phyloP scores from a whole-genome alignment of 35 echinoderm and acorn worm genomes.

The Apostichopus californicus region DNA sequence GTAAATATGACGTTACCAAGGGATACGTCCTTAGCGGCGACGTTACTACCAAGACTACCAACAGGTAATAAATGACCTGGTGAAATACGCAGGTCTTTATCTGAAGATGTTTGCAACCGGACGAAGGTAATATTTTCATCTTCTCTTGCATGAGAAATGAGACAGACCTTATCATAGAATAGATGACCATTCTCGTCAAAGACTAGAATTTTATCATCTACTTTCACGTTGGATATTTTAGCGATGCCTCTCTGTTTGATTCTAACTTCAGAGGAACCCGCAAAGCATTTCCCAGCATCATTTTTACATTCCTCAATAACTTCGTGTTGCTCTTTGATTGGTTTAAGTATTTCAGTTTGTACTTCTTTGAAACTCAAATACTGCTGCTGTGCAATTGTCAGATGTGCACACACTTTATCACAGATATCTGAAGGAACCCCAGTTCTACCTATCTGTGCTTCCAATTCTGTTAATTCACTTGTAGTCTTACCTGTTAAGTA shows the following conservation, averaged over 20 bases:
- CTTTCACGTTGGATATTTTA: background rate
- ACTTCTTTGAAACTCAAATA: background rate
- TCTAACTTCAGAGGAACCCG: background rate
- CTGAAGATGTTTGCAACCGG: background rate
- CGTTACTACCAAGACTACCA: no score
- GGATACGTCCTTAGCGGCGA: no score
- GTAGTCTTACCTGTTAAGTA: background rate
- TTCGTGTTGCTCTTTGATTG: background rate
- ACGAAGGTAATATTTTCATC: background rate
- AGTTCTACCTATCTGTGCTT: background rate
- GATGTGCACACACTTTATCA: background rate
- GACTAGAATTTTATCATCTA: background rate
- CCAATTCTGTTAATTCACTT: background rate
- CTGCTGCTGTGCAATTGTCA: background rate
- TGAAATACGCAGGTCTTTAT: no score
- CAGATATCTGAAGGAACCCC: background rate
- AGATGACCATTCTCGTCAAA: background rate
- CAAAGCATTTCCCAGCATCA: background rate
- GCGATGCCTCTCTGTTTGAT: background rate
- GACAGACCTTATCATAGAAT: conserved; percentile 33
- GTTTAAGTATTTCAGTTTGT: background rate
- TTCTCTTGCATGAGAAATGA: conserved; percentile 20
- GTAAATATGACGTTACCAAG: background rate
- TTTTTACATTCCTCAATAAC: background rate
- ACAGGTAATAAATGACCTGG: no score